These are phyloP conservation scores for Pempheris klunzingeri DNA, from an alignment of 2,797 vertebrate genomes.

Conservation along the genomic window DNA sequence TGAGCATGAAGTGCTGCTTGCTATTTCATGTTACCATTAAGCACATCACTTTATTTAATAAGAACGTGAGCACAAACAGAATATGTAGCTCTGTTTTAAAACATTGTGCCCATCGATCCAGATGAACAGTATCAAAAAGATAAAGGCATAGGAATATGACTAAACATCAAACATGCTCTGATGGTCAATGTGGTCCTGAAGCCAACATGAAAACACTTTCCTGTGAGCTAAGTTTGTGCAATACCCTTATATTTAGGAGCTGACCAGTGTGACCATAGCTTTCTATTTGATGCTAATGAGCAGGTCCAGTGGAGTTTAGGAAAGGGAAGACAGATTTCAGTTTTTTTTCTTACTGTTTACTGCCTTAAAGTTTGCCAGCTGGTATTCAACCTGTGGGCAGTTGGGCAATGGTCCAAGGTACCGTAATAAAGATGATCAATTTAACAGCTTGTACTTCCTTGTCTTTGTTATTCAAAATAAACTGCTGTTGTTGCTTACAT, in stretches of 20 bases:
- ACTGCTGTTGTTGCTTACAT: background rate
- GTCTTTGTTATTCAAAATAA: conserved; percentile 8
- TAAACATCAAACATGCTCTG: background rate
- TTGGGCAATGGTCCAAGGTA: conserved; percentile 37
- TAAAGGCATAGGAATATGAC: background rate
- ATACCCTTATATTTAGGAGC: background rate
- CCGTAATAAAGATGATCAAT: conserved; percentile 42
- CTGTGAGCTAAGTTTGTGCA: background rate
- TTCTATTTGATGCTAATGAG: conserved; percentile 37
- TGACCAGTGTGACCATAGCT: background rate
- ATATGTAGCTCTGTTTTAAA: background rate
- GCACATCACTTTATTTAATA: conserved; percentile 7
- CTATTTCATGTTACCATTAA: conserved; percentile 30
- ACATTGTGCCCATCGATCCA: background rate
- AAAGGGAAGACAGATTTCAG: conserved; percentile 21
- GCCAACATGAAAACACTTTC: background rate
- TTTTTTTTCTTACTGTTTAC: conserved; percentile 21
- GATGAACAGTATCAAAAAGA: background rate
- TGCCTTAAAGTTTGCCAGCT: conserved; percentile 36
- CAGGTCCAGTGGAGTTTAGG: conserved; percentile 3
- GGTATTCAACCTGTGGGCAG: conserved; percentile 37
- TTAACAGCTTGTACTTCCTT: conserved; percentile 29
- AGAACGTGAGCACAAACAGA: background rate
- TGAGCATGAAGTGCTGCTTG: conserved; percentile 9
- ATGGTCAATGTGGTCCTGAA: background rate